Base-by-base conservation (phyloP, 2,888 invertebrate species). In the Timandra comae region DNA sequence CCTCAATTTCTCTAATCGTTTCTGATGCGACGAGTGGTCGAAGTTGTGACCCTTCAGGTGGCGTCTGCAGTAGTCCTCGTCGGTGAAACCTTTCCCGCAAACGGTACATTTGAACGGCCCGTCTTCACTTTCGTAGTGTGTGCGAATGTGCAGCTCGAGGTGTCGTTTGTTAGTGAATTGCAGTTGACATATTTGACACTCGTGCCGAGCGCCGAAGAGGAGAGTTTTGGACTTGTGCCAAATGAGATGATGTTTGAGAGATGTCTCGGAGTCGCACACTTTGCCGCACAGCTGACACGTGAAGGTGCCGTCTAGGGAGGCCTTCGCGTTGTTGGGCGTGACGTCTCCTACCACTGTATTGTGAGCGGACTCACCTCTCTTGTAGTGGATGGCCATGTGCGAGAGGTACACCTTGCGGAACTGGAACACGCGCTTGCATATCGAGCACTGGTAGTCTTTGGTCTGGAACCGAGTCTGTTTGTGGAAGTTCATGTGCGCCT, bases 41-140 rank as follows among this genome's bases (percentile, higher is more conserved):
- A 86, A 84, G 41, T 85, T 88, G 53, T 88, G 88, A 1, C 87
- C 85, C 42, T 87, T 88, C 2, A 84, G 49, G 33, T 88, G 88
- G 3, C 72, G 72, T 22, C 73, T 73, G 45, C 66, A 72, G 49
- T 86, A 88, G 3, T 76, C 75, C 36, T 87, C 86, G 19, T 86
- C 86, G 2, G 77, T 88, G 59, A 73, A 88, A 0, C 81, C 85
- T 41, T 88, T 88, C 4, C 80, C 80, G 44, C 88, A 88, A 1
- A 86, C 60, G 2, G 61, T 58, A 42, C 88, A 88, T 30, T 87
- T 84, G 54, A 56, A 87, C 0, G 87, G 87, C 0, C 80, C 86
- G 12, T 86, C 81, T 0, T 81, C 79, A 40, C 87, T 86, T 37
- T 88, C 88, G 35, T 68, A 79, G 41, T 88, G 88, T 0, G 75